Evolutionary conservation across 2,113 vertebrate genomes (phyloP).

Genomic region (Podilymbus podiceps): DNA sequence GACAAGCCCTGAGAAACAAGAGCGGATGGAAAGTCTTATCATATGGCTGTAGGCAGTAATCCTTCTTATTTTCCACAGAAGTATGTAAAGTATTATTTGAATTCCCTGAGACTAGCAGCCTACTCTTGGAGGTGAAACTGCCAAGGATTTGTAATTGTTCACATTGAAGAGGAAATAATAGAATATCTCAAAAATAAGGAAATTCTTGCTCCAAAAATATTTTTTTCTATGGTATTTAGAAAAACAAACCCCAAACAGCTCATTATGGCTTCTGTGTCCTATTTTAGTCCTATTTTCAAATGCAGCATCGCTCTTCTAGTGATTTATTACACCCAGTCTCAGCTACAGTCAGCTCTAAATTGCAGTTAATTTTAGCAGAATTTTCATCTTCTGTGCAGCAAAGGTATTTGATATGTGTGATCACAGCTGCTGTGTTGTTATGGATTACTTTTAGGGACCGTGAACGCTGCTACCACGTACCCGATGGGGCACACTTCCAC

Average conservation of each 20-base stretch:
- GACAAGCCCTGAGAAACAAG: constrained; percentile 49
- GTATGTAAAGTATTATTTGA: constrained; percentile 69
- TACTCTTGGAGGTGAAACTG: constrained; percentile 32
- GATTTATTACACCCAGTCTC: constrained; percentile 38
- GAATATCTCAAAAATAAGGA: constrained; percentile 17
- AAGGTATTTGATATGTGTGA: background rate
- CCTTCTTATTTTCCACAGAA: constrained; percentile 62
- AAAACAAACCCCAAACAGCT: constrained; percentile 53
- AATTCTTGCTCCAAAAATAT: constrained; percentile 47
- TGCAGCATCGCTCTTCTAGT: constrained; percentile 11
- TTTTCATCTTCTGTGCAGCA: constrained; percentile 24
- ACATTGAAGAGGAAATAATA: constrained; percentile 49
- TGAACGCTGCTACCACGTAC: background rate
- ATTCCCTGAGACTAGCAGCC: constrained; percentile 67
- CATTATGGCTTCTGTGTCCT: constrained; percentile 44
- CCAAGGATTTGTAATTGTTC: constrained; percentile 52
- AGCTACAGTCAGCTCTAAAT: constrained; percentile 32
- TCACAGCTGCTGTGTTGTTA: background rate
- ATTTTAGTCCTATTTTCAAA: constrained; percentile 53
- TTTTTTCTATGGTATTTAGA: constrained; percentile 58
- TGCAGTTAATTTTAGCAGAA: constrained; percentile 51
- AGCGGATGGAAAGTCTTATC: constrained; percentile 50
- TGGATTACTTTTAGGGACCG: background rate
- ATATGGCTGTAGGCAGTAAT: constrained; percentile 67
- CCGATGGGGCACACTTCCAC: background rate